Conservation (phyloP, 2,888 invertebrate species). For the Megastigmus dorsalis region DNA sequence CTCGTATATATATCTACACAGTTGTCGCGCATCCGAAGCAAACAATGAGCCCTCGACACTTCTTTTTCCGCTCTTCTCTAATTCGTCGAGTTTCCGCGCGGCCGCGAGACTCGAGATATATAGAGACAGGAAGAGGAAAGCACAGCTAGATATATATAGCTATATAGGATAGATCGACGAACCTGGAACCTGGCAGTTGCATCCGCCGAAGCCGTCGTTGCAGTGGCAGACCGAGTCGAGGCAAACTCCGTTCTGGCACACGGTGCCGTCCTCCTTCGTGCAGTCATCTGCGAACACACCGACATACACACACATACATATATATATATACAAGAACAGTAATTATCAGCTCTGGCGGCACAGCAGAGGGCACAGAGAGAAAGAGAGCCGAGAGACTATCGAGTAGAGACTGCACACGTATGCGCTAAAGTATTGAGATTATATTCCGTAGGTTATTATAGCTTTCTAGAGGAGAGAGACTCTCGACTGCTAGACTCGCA, state of each 20-base stretch:
- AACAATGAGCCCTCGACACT: conserved; percentile 11
- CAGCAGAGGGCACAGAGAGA: no score
- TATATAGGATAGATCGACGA: not conserved
- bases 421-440: not conserved
- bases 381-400: no score
- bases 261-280: conserved; percentile 91
- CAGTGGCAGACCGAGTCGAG: conserved; percentile 95
- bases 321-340: not conserved
- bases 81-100: not conserved
- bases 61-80: not conserved
- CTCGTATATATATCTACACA: no score
- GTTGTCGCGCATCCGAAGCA: not conserved
- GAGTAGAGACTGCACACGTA: not conserved
- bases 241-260: conserved; percentile 94
- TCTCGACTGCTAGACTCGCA: no score
- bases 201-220: conserved; percentile 95
- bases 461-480: no score
- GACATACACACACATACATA: not conserved
- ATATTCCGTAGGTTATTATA: not conserved
- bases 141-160: not conserved
- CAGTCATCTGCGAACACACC: conserved; percentile 85
- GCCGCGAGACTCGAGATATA: not conserved
- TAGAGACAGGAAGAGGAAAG: conserved; percentile 13
- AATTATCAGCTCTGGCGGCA: not conserved
- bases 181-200: conserved; percentile 95